A percentile compares a stretch with the other conserved stretches of the same genome.
Evolutionary conservation across 1,140 invertebrate species (phyloP).

Genomic region (Brachionus angularis): DNA sequence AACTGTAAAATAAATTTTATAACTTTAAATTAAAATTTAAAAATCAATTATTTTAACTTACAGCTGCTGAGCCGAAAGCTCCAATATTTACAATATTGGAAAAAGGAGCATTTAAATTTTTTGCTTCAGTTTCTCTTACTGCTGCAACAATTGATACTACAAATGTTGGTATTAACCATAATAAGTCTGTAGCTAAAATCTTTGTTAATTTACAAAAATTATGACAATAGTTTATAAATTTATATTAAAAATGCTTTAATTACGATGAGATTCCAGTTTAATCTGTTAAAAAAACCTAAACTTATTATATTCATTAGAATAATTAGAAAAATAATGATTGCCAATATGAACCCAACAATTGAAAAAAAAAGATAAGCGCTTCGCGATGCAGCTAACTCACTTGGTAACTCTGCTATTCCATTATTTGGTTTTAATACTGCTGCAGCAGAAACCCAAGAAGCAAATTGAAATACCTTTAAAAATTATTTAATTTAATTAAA

Average conservation of each 20-base stretch:
- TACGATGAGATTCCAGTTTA: slow-evolving; percentile 30
- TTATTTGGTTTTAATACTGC: slow-evolving; percentile 21
- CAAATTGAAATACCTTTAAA: slow-evolving; percentile 42
- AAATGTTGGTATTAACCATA: slow-evolving; percentile 40
- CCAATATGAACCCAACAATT: slow-evolving; percentile 19
- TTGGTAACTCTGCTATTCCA: background rate
- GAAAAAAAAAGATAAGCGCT: slow-evolving; percentile 36
- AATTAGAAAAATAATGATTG: slow-evolving; percentile 4
- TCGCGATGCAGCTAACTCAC: slow-evolving; percentile 1
- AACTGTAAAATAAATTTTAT: background rate
- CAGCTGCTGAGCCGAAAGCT: slow-evolving; percentile 39
- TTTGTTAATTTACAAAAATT: background rate
- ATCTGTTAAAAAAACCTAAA: slow-evolving; percentile 17
- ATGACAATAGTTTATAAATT: background rate
- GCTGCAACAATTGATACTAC: slow-evolving; percentile 32
- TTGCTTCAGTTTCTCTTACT: slow-evolving; percentile 22
- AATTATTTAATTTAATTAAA: background rate
- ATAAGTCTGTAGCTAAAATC: slow-evolving; percentile 4
- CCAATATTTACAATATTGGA: slow-evolving; percentile 13
- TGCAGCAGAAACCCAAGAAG: slow-evolving; percentile 33
- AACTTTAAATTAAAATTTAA: background rate
- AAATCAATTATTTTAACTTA: background rate
- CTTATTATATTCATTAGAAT: slow-evolving; percentile 15
- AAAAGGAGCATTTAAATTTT: background rate
- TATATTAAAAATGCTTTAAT: background rate